Conservation (phyloP, 2,797 vertebrate species). For the Telmatherina bonti region DNA sequence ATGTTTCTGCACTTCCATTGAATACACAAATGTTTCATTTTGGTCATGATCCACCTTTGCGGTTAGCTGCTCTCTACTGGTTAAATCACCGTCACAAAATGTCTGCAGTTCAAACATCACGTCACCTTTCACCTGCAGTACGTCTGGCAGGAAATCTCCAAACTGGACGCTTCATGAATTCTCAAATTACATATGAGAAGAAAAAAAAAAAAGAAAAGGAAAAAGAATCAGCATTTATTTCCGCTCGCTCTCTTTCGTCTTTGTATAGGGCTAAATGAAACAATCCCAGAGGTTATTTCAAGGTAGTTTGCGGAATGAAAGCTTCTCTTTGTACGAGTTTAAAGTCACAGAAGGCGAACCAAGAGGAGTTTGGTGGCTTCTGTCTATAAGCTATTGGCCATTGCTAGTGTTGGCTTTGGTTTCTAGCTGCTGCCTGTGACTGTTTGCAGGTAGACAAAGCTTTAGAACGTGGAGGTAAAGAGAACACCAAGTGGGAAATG, state of each 20-base stretch:
- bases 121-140: slow-evolving; percentile 55
- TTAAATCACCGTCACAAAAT: slow-evolving; percentile 64
- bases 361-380: slow-evolving; percentile 94
- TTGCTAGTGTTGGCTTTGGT: slow-evolving; percentile 99
- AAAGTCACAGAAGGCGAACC: slow-evolving; percentile 98
- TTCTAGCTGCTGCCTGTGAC: slow-evolving; percentile 99
- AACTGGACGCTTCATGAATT: slow-evolving; percentile 84
- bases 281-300: slow-evolving; percentile 99
- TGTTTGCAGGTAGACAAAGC: slow-evolving; percentile 99
- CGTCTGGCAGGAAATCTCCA: slow-evolving; percentile 84
- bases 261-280: slow-evolving; percentile 97
- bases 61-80: slow-evolving; percentile 90
- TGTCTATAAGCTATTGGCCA: slow-evolving; percentile 99
- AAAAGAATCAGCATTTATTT: slow-evolving; percentile 79
- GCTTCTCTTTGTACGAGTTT: slow-evolving; percentile 98
- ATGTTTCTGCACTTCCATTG: slow-evolving; percentile 95
- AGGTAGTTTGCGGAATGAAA: slow-evolving; percentile 96
- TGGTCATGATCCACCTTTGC: slow-evolving; percentile 96
- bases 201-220: slow-evolving; percentile 66
- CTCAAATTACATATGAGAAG: slow-evolving; percentile 9
- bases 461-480: slow-evolving; percentile 99
- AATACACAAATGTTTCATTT: slow-evolving; percentile 93
- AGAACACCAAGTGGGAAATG: slow-evolving; percentile 93
- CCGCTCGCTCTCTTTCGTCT: slow-evolving; percentile 83
- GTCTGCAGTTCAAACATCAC: slow-evolving; percentile 61